phyloP scores from a whole-genome alignment of 2,797 vertebrate species.

The Platalea minor region DNA sequence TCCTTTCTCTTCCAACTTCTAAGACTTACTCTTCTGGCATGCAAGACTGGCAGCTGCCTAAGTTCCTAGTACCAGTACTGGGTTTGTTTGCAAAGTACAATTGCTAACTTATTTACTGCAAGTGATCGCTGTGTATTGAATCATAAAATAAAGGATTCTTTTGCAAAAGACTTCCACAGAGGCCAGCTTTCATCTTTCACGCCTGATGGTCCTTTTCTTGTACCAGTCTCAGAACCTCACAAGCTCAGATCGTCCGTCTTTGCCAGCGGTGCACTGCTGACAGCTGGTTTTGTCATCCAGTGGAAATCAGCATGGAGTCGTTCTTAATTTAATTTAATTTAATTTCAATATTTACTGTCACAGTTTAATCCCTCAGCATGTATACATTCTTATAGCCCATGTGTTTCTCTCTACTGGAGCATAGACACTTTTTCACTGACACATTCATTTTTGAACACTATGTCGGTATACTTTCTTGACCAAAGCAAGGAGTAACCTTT shows the following conservation, averaged over 20 bases:
- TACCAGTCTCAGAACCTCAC: background rate
- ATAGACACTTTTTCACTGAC: background rate
- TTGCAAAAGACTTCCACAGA: background rate
- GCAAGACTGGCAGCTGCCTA: background rate
- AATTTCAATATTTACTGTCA: background rate
- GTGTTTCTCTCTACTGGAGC: background rate
- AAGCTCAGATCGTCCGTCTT: fast-evolving
- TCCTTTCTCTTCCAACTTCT: background rate
- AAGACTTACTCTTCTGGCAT: background rate
- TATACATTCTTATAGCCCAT: background rate
- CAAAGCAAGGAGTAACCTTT: background rate
- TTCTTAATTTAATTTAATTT: background rate
- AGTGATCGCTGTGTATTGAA: fast-evolving
- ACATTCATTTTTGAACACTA: background rate
- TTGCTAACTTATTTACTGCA: background rate
- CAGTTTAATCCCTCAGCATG: background rate
- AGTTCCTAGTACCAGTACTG: background rate
- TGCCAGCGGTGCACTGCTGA: background rate
- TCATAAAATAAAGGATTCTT: background rate
- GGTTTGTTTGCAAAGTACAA: background rate
- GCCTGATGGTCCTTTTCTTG: background rate
- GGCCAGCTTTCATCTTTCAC: background rate
- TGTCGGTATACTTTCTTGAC: background rate
- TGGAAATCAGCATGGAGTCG: background rate
- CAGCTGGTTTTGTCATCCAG: background rate